Conservation (phyloP, 2,888 invertebrate species). For the Melieria picta region DNA sequence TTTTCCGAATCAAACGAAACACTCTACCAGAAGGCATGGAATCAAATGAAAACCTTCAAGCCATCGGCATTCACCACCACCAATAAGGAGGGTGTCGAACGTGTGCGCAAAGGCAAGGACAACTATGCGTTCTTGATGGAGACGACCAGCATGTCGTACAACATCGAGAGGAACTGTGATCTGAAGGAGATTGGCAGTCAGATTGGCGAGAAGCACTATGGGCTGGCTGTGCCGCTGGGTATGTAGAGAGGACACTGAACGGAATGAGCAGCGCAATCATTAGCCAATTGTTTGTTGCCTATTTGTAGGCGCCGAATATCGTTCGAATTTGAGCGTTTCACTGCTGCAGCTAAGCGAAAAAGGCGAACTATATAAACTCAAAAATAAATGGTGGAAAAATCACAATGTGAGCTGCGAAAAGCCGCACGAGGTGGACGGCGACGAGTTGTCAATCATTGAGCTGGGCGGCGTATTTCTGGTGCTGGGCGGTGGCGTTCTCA, state of each 20-base stretch:
- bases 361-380: slow-evolving; percentile 81
- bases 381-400: slow-evolving; percentile 92
- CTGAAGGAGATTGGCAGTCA: slow-evolving; percentile 81
- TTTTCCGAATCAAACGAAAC: slow-evolving; percentile 89
- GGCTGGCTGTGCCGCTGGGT: slow-evolving; percentile 92
- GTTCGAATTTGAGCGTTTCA: slow-evolving; percentile 84
- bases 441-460: slow-evolving; percentile 69
- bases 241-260: slow-evolving; percentile 57
- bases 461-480: slow-evolving; percentile 93
- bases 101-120: slow-evolving; percentile 78
- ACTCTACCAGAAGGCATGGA: slow-evolving; percentile 89
- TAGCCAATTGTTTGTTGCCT: background rate
- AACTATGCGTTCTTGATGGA: slow-evolving; percentile 96
- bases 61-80: slow-evolving; percentile 82
- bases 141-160: slow-evolving; percentile 92
- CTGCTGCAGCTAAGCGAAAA: slow-evolving; percentile 91
- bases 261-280: background rate
- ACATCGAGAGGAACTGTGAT: slow-evolving; percentile 81
- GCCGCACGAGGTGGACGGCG: slow-evolving; percentile 53
- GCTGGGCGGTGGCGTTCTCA: slow-evolving; percentile 76
- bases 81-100: slow-evolving; percentile 85
- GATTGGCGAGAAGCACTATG: slow-evolving; percentile 92
- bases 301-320: slow-evolving; percentile 76
- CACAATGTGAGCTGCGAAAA: slow-evolving; percentile 67
- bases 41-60: slow-evolving; percentile 83